These are phyloP conservation scores for Saccostrea cuccullata DNA, from an alignment of 1,140 invertebrate species.

Conservation along the genomic window DNA sequence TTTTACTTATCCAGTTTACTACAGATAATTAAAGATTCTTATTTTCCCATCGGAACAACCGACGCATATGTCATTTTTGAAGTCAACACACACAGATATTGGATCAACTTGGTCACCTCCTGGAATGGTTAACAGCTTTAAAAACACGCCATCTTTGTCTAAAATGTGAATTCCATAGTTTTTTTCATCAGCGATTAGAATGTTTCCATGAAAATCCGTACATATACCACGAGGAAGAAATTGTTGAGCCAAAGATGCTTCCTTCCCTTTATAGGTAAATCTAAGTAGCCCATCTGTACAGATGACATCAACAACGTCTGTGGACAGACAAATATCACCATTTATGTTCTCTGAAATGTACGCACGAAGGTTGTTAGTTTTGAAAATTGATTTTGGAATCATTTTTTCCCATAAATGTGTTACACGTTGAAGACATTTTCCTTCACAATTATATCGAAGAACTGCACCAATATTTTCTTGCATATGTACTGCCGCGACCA, in stretches of 20 bases:
- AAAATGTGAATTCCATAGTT: not conserved
- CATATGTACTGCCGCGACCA: not conserved
- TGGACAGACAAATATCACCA: not conserved
- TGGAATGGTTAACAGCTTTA: not conserved
- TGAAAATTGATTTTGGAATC: not conserved
- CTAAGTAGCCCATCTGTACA: not conserved
- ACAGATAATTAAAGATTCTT: not conserved
- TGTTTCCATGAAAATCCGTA: not conserved
- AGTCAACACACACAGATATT: not conserved
- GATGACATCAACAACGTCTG: not conserved
- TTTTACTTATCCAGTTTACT: not conserved
- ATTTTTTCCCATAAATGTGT: not conserved
- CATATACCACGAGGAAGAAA: not conserved
- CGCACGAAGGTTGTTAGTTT: not conserved
- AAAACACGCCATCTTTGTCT: not conserved
- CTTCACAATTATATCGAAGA: not conserved
- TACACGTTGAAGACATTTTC: not conserved
- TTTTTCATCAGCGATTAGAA: not conserved
- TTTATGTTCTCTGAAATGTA: not conserved
- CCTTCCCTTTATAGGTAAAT: not conserved
- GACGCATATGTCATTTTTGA: not conserved
- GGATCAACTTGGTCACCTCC: not conserved
- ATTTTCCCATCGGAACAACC: slow-evolving; percentile 4
- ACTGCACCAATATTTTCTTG: not conserved
- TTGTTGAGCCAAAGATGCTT: not conserved